Percentiles rank a stretch among this genome's conserved stretches.
phyloP scores from a whole-genome alignment of 2,113 vertebrate species.

The Plectropomus leopardus region DNA sequence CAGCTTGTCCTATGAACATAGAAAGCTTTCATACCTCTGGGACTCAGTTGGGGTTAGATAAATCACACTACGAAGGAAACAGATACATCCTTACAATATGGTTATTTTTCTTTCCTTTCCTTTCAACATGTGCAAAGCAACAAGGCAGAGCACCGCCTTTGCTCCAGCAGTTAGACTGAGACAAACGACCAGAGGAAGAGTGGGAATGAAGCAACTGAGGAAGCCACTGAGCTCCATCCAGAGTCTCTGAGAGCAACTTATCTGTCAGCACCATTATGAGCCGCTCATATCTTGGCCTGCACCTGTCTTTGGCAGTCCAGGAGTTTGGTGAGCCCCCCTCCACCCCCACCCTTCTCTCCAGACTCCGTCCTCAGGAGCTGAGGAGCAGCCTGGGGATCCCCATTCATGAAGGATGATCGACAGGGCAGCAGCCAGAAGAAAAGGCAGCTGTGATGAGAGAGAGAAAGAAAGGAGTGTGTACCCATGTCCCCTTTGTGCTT shows the following conservation, averaged over 20 bases:
- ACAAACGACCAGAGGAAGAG: constrained; percentile 60
- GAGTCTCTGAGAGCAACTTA: constrained; percentile 55
- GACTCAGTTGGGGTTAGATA: neutral
- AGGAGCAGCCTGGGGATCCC: constrained; percentile 53
- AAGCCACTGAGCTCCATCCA: constrained; percentile 57
- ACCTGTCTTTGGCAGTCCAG: constrained; percentile 75
- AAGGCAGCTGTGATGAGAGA: constrained; percentile 74
- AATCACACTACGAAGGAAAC: constrained; percentile 16
- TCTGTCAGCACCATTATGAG: constrained; percentile 76
- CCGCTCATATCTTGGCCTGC: constrained; percentile 75
- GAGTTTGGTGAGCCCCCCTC: constrained; percentile 17
- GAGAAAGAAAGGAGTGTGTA: constrained; percentile 65
- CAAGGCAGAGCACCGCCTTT: constrained; percentile 57
- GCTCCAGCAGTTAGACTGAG: constrained; percentile 56
- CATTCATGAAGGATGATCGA: constrained; percentile 63
- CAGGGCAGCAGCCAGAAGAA: constrained; percentile 52
- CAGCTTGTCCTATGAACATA: neutral
- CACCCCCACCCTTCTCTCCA: too few species aligned
- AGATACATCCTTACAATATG: constrained; percentile 21
- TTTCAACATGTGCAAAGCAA: constrained; percentile 57
- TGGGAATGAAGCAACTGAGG: constrained; percentile 29
- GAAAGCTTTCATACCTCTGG: neutral
- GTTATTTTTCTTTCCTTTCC: constrained; percentile 31
- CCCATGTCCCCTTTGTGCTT: constrained; percentile 78
- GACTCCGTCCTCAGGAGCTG: constrained; percentile 32